phyloP scores from a whole-genome alignment of 2,113 vertebrate genomes.

The Phalacrocorax aristotelis region DNA sequence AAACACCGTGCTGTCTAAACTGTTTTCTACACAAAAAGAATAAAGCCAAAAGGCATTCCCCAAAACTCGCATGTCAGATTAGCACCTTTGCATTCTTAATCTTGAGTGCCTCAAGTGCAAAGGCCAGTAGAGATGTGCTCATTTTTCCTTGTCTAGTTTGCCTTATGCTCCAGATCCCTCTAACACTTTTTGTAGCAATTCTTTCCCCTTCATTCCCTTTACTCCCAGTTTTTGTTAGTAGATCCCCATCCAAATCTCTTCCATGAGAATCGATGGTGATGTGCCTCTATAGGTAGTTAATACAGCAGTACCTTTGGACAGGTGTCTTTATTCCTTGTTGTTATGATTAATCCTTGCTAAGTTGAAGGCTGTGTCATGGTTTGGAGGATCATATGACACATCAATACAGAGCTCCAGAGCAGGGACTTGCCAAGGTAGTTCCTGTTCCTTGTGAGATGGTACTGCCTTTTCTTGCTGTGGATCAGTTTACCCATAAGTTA shows the following conservation, averaged over 20 bases:
- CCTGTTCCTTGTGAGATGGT: neutral
- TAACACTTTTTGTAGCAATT: neutral
- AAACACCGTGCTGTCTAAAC: neutral
- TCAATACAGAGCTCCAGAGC: neutral
- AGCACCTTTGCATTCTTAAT: neutral
- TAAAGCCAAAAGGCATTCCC: neutral
- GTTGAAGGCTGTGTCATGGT: neutral
- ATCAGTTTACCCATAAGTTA: neutral
- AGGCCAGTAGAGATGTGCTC: neutral
- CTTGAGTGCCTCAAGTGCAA: neutral
- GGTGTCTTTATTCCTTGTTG: neutral
- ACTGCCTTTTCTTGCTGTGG: neutral
- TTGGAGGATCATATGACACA: neutral
- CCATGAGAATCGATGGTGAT: accelerated
- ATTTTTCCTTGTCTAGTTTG: neutral
- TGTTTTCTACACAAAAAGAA: neutral
- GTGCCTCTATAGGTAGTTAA: neutral
- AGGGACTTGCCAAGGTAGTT: neutral
- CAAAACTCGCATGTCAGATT: neutral
- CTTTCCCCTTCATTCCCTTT: neutral
- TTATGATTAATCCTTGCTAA: neutral
- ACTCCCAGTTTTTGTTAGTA: neutral
- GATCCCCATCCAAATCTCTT: neutral
- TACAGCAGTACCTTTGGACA: neutral
- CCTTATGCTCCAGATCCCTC: neutral